Evolutionary conservation across 1,140 invertebrate species (phyloP).

Genomic region (Oppia nitens): DNA sequence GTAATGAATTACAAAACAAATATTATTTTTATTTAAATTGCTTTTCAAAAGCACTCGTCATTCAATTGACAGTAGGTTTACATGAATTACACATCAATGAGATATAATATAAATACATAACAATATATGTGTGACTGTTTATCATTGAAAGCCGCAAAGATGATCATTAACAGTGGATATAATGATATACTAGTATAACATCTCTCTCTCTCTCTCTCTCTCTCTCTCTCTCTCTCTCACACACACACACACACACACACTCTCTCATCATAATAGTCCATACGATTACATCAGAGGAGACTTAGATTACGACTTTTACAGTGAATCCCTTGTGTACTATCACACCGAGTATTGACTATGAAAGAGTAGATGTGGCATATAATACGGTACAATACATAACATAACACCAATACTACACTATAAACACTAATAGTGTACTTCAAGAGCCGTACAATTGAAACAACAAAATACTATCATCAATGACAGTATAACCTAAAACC

Average conservation of each 20-base stretch:
- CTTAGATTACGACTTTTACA: not conserved
- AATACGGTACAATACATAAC: not conserved
- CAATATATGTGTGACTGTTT: no score
- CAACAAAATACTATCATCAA: no score
- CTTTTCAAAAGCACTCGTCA: no score
- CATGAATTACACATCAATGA: no score
- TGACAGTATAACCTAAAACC: not conserved
- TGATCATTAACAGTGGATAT: constrained; percentile 13
- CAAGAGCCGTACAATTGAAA: no score
- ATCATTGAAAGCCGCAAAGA: constrained; percentile 9
- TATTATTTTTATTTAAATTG: no score
- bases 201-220: constrained; percentile 6
- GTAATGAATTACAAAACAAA: no score
- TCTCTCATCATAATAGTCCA: not conserved
- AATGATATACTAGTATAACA: constrained; percentile 8
- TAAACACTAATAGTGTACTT: no score
- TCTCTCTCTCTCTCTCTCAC: not conserved
- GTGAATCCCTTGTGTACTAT: not conserved
- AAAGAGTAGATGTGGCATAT: not conserved
- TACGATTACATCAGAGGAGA: constrained; percentile 3
- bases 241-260: constrained; percentile 7
- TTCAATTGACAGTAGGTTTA: no score
- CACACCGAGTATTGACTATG: not conserved
- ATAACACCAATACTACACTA: no score
- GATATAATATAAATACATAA: no score